These are phyloP conservation scores for Pachyseris speciosa DNA, from an alignment of 64 coral and sea anemone species.

Conservation along the genomic window DNA sequence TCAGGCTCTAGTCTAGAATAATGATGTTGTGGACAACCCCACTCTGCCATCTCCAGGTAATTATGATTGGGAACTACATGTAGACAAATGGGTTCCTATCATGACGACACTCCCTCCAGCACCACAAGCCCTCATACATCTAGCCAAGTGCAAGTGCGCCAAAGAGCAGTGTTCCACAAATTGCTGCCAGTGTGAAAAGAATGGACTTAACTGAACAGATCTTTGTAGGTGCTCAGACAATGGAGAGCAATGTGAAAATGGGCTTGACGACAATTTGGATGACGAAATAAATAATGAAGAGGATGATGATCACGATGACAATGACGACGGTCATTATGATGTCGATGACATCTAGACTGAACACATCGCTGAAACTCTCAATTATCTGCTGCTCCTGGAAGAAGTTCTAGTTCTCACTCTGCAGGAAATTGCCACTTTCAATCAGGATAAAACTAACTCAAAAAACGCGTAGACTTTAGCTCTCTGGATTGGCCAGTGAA, in stretches of 20 bases:
- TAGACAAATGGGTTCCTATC: neutral
- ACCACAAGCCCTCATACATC: neutral
- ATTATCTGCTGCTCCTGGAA: too few relatives aligned
- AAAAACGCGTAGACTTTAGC: too few relatives aligned
- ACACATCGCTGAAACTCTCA: too few relatives aligned
- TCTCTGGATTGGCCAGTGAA: too few relatives aligned
- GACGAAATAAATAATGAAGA: too few relatives aligned
- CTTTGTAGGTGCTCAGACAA: conserved; percentile 12
- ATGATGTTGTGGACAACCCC: conserved; percentile 2
- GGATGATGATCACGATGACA: too few relatives aligned
- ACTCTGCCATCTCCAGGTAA: neutral
- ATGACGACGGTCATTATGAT: too few relatives aligned
- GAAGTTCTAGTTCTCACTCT: too few relatives aligned
- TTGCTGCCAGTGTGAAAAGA: neutral
- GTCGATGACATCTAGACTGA: too few relatives aligned
- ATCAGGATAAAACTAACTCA: too few relatives aligned
- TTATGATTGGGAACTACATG: conserved; percentile 9
- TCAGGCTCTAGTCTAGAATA: conserved; percentile 1
- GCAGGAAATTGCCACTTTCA: too few relatives aligned
- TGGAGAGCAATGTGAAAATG: conserved; percentile 29
- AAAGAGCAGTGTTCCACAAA: neutral
- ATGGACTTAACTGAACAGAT: neutral
- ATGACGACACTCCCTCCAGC: conserved; percentile 9
- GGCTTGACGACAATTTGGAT: too few relatives aligned
- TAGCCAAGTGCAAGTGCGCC: neutral